Percentiles rank a stretch among this genome's conserved stretches.
Evolutionary conservation across 2,113 vertebrate species (phyloP).

Genomic region (Solea solea): DNA sequence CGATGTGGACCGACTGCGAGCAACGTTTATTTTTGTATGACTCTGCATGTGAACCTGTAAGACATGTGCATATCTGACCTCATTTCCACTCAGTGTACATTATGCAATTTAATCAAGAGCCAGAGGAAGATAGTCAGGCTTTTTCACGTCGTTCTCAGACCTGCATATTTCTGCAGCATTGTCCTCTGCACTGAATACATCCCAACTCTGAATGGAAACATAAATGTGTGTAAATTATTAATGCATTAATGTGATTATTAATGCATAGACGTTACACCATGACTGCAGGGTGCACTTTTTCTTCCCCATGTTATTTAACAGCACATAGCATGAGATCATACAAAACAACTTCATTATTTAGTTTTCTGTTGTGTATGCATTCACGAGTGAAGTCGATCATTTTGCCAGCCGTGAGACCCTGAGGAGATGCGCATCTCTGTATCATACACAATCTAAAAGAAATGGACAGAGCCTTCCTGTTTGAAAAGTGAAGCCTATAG

Average conservation of each 20-base stretch:
- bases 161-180: constrained; percentile 13
- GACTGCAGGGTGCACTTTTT: constrained; percentile 33
- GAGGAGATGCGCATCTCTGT: no score
- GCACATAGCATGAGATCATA: constrained; percentile 6
- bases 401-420: no score
- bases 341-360: no score
- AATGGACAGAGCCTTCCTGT: no score
- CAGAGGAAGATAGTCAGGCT: constrained; percentile 22
- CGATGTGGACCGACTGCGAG: neutral
- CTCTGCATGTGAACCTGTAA: constrained; percentile 22
- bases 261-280: constrained; percentile 22
- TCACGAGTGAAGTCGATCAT: no score
- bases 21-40: constrained; percentile 1
- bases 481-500: no score
- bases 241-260: constrained; percentile 10
- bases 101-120: constrained; percentile 51
- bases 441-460: no score
- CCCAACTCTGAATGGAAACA: constrained; percentile 41
- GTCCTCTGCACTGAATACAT: constrained; percentile 30
- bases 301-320: constrained; percentile 43
- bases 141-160: constrained; percentile 30
- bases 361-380: no score
- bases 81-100: constrained; percentile 54
- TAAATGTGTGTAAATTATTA: constrained; percentile 55
- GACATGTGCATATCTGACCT: constrained; percentile 46